Conservation (phyloP, 1,140 invertebrate genomes). For the Drosophila elegans region DNA sequence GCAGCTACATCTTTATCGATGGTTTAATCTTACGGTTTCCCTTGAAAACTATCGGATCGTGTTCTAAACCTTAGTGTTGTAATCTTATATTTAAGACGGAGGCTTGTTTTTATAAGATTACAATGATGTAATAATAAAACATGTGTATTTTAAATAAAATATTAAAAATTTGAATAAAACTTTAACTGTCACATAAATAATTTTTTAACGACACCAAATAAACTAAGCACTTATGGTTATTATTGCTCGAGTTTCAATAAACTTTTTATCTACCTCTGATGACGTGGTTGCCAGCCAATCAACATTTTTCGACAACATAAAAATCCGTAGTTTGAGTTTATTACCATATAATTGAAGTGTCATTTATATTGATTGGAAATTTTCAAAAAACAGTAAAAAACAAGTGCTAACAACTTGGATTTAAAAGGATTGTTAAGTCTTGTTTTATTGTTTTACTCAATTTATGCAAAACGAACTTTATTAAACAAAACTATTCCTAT, state of each 20-base stretch:
- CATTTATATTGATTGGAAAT: neutral
- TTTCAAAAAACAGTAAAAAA: neutral
- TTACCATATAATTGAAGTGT: neutral
- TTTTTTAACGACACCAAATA: too few relatives aligned
- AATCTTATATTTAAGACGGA: neutral
- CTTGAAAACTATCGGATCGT: constrained; percentile 12
- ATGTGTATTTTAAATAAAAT: too few relatives aligned
- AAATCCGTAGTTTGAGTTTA: neutral
- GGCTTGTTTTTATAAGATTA: neutral
- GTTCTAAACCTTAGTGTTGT: neutral
- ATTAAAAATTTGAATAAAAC: too few relatives aligned
- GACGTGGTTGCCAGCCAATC: neutral
- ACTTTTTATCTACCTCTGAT: neutral
- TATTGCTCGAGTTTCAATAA: too few relatives aligned
- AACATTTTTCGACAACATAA: neutral
- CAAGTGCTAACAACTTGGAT: too few relatives aligned
- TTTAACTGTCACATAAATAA: too few relatives aligned
- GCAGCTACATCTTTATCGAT: constrained; percentile 12
- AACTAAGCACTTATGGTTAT: too few relatives aligned
- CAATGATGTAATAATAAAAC: neutral
- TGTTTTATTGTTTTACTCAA: too few relatives aligned
- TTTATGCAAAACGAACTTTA: too few relatives aligned
- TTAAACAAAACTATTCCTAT: too few relatives aligned
- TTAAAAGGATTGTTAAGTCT: too few relatives aligned
- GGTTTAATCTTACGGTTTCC: constrained; percentile 1